phyloP scores from a whole-genome alignment of 2,888 invertebrate genomes.

The Pardosa pseudoannulata region DNA sequence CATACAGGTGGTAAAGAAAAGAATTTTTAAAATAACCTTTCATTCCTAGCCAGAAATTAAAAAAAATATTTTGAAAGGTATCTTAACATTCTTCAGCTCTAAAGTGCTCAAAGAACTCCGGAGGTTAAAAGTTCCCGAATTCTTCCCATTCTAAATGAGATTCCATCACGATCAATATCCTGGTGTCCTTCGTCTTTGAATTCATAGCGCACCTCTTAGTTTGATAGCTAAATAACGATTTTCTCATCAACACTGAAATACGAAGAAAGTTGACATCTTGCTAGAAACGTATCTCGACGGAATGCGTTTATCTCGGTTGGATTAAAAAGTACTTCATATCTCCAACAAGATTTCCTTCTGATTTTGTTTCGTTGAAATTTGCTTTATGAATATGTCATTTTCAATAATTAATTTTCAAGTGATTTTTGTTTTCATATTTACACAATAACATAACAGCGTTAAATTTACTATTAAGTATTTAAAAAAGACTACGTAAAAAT shows the following conservation, averaged over 20 bases:
- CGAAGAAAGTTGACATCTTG: too few species aligned
- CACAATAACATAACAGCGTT: too few species aligned
- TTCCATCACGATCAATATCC: neutral
- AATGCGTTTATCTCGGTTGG: too few species aligned
- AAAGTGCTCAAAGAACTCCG: neutral
- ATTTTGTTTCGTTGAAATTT: too few species aligned
- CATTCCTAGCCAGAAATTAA: neutral
- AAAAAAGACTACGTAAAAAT: too few species aligned
- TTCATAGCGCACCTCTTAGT: neutral
- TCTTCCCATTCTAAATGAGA: conserved; percentile 6
- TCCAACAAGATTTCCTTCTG: too few species aligned
- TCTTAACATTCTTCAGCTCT: neutral
- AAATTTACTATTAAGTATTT: too few species aligned
- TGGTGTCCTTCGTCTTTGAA: neutral
- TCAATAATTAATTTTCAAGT: too few species aligned
- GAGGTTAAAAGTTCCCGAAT: neutral
- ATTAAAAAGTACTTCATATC: too few species aligned
- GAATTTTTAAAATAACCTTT: neutral
- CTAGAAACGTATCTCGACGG: too few species aligned
- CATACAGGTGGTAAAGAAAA: neutral
- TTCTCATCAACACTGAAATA: neutral
- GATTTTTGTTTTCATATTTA: too few species aligned
- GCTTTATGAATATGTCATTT: too few species aligned
- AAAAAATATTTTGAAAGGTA: neutral
- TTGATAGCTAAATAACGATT: conserved; percentile 7